phyloP scores from a whole-genome alignment of 2,888 invertebrate species.

The Agrochola lota region DNA sequence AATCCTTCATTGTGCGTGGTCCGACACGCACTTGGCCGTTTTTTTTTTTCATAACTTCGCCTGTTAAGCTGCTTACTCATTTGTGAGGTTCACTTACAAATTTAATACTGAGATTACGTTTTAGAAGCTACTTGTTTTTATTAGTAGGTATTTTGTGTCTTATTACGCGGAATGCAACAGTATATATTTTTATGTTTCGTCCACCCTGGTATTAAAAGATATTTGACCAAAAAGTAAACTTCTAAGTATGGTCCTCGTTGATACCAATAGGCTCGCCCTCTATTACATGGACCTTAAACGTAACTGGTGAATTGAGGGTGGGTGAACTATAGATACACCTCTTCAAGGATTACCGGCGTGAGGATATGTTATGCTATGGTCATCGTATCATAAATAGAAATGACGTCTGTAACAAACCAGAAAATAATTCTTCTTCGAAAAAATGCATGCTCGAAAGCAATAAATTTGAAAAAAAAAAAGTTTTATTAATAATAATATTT shows the following conservation, averaged over 20 bases:
- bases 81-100: slow-evolving; percentile 53
- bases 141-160: slow-evolving; percentile 48
- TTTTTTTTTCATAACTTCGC: slow-evolving; percentile 56
- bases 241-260: neutral
- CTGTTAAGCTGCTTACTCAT: slow-evolving; percentile 56
- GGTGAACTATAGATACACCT: too few relatives aligned
- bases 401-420: neutral
- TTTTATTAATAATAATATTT: neutral
- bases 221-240: slow-evolving; percentile 2
- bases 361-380: neutral
- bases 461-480: neutral
- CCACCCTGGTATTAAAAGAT: neutral
- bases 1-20: too few relatives aligned
- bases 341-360: too few relatives aligned
- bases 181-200: slow-evolving; percentile 13
- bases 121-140: slow-evolving; percentile 59
- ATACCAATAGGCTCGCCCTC: too few relatives aligned
- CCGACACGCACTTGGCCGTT: too few relatives aligned
- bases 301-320: too few relatives aligned
- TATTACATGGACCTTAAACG: too few relatives aligned
- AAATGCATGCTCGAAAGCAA: too few relatives aligned
- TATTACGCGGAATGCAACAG: slow-evolving; percentile 37
- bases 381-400: neutral
- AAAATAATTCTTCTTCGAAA: neutral
- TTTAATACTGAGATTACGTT: slow-evolving; percentile 56